Evolutionary conservation across 2,113 vertebrate species (phyloP).

Genomic region (Cryptomyrus ogoouensis): DNA sequence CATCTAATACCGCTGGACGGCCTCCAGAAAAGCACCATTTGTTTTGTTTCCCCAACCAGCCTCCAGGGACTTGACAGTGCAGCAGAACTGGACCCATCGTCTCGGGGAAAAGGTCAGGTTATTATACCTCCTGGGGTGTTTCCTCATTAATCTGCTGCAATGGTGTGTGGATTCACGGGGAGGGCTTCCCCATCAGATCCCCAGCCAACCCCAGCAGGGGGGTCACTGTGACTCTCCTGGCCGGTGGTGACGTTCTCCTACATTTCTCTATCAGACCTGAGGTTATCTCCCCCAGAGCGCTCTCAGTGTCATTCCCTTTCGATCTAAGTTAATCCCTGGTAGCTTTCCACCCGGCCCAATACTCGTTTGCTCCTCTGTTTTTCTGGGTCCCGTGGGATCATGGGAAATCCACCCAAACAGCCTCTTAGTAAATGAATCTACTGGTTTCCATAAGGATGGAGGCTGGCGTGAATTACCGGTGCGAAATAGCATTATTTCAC

Average conservation of each 20-base stretch:
- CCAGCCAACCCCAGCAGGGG: background rate
- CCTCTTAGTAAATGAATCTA: background rate
- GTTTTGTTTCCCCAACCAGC: background rate
- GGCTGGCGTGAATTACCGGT: background rate
- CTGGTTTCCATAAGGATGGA: background rate
- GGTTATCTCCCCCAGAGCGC: background rate
- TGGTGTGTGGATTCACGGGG: background rate
- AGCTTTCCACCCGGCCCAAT: background rate
- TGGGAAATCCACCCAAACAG: background rate
- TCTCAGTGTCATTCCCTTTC: background rate
- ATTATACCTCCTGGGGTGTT: background rate
- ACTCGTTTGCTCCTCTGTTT: background rate
- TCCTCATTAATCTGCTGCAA: slow-evolving; percentile 5
- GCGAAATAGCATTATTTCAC: background rate
- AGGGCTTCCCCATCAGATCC: background rate
- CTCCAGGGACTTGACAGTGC: background rate
- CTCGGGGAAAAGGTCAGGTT: background rate
- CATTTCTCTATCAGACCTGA: background rate
- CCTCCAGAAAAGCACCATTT: background rate
- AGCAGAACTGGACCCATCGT: background rate
- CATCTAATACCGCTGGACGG: background rate
- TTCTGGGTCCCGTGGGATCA: background rate
- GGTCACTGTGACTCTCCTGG: background rate
- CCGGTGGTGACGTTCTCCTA: background rate
- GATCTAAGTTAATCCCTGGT: background rate